phyloP scores from a whole-genome alignment of 2,113 vertebrate genomes.

The Actenoides lindsayi region DNA sequence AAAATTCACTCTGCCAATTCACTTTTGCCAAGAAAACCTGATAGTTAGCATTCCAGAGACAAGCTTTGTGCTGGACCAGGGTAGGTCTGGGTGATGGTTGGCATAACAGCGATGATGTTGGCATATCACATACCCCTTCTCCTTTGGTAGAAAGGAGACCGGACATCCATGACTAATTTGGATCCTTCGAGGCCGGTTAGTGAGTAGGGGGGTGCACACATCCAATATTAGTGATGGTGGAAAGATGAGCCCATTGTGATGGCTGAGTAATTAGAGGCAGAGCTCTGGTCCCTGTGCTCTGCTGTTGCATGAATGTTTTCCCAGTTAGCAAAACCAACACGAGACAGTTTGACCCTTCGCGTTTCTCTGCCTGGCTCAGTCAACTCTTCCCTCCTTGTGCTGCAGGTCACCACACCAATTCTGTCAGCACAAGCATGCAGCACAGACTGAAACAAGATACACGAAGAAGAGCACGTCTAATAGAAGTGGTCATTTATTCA shows the following conservation, averaged over 20 bases:
- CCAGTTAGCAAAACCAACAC: neutral
- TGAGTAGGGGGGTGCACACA: neutral
- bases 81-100: neutral
- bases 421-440: neutral
- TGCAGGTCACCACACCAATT: neutral
- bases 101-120: neutral
- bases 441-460: neutral
- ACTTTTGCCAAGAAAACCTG: neutral
- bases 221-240: neutral
- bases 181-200: neutral
- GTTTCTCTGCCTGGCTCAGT: rapidly evolving
- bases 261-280: neutral
- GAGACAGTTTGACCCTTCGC: neutral
- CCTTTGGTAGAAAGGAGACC: neutral
- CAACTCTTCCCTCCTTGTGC: neutral
- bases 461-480: neutral
- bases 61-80: neutral
- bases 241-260: neutral
- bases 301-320: neutral
- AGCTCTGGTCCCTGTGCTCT: neutral
- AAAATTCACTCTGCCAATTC: neutral
- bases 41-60: neutral
- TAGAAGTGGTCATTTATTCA: neutral
- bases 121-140: neutral
- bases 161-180: neutral